A percentile compares a stretch with the other conserved stretches of the same genome.
Evolutionary conservation across 2,113 vertebrate genomes (phyloP).

Genomic region (Lophotis ruficrista): DNA sequence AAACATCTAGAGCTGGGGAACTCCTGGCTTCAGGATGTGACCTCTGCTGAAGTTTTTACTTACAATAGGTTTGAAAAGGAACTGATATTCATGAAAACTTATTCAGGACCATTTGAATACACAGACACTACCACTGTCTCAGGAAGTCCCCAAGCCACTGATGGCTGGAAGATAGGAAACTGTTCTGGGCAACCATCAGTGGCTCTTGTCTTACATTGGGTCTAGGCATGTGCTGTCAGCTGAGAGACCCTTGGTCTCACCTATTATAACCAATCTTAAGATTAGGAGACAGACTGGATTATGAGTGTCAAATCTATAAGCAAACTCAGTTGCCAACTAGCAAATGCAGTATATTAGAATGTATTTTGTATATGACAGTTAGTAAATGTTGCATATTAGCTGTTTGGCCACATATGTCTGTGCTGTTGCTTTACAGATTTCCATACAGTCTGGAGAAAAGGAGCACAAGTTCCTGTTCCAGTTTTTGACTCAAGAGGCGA

Average conservation of each 20-base stretch:
- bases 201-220: rapidly evolving
- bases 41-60: background rate
- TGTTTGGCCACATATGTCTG: background rate
- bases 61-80: background rate
- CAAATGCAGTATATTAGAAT: background rate
- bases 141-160: background rate
- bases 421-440: constrained; percentile 9
- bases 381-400: background rate
- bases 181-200: background rate
- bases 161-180: background rate
- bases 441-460: background rate
- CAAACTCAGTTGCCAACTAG: background rate
- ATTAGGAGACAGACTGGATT: background rate
- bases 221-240: background rate
- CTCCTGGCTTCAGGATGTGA: background rate
- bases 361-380: background rate
- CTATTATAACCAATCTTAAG: background rate
- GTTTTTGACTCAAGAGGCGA: background rate
- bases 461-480: background rate
- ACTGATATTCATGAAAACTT: background rate
- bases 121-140: background rate
- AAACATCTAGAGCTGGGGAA: background rate
- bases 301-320: background rate
- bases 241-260: background rate
- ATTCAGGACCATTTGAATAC: background rate